Percentiles rank a stretch among this genome's conserved stretches.
Evolutionary conservation across 2,113 vertebrate genomes (phyloP).

Genomic region (Chloropsis cyanopogon): DNA sequence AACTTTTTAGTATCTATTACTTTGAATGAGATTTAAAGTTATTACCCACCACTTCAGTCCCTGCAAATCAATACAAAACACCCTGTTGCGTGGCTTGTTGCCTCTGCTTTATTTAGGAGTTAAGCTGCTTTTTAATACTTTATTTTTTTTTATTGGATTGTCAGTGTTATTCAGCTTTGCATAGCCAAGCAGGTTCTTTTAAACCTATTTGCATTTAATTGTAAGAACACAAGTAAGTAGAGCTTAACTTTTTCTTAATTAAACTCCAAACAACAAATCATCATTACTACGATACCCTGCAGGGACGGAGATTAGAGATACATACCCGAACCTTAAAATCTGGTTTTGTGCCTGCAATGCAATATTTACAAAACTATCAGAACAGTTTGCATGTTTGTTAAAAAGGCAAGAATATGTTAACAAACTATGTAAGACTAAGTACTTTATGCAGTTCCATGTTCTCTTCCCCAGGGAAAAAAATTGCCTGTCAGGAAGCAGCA

Average conservation of each 20-base stretch:
- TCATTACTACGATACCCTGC: background rate
- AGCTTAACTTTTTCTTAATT: constrained; percentile 49
- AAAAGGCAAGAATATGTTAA: background rate
- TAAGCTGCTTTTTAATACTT: background rate
- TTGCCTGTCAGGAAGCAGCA: background rate
- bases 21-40: background rate
- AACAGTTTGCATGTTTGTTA: background rate
- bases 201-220: constrained; percentile 31
- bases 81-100: background rate
- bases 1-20: background rate
- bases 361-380: constrained; percentile 7
- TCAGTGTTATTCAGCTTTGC: background rate
- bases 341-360: background rate
- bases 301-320: constrained; percentile 32
- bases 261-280: constrained; percentile 30
- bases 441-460: background rate
- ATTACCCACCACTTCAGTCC: background rate
- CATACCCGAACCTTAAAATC: background rate
- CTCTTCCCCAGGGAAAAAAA: background rate
- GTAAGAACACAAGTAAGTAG: constrained; percentile 18
- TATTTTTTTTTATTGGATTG: background rate
- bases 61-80: background rate
- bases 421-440: background rate
- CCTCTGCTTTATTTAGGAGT: background rate
- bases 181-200: constrained; percentile 1